These are phyloP conservation scores for Pristionchus mayeri DNA, from an alignment of 2,888 invertebrate species.

Conservation along the genomic window DNA sequence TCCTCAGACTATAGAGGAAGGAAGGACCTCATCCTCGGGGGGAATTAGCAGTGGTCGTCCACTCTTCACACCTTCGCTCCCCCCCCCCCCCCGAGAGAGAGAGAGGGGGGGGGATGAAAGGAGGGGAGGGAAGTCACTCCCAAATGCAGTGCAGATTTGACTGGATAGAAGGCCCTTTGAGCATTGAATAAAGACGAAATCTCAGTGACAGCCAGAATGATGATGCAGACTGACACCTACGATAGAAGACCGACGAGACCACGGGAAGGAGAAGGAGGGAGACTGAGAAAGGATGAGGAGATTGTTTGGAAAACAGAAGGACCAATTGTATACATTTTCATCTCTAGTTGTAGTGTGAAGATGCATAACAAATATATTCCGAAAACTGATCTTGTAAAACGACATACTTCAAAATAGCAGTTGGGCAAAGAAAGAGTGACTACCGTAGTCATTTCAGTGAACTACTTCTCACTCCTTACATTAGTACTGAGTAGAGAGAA, in stretches of 20 bases:
- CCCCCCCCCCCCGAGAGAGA: too few species aligned
- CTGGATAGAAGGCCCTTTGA: background rate
- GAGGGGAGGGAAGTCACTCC: slow-evolving; percentile 31
- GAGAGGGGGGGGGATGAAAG: background rate
- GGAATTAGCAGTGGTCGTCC: slow-evolving; percentile 19
- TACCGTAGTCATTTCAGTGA: background rate
- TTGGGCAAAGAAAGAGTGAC: background rate
- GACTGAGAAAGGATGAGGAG: background rate
- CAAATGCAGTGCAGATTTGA: slow-evolving; percentile 42
- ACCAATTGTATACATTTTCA: background rate
- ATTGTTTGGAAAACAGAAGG: background rate
- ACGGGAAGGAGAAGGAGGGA: background rate
- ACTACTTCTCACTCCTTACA: slow-evolving; percentile 11
- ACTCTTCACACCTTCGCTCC: background rate
- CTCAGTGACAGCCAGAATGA: slow-evolving; percentile 25
- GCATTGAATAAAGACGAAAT: slow-evolving; percentile 7
- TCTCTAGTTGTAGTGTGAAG: background rate
- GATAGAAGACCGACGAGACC: background rate
- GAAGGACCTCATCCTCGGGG: background rate
- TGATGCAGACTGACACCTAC: background rate
- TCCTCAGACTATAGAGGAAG: too few species aligned
- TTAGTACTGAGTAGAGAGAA: slow-evolving; percentile 5
- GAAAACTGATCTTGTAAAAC: too few species aligned
- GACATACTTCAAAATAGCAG: too few species aligned
- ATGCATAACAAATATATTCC: too few species aligned